Conservation (phyloP, 2,888 invertebrate genomes). For the Phaonia tiefii region DNA sequence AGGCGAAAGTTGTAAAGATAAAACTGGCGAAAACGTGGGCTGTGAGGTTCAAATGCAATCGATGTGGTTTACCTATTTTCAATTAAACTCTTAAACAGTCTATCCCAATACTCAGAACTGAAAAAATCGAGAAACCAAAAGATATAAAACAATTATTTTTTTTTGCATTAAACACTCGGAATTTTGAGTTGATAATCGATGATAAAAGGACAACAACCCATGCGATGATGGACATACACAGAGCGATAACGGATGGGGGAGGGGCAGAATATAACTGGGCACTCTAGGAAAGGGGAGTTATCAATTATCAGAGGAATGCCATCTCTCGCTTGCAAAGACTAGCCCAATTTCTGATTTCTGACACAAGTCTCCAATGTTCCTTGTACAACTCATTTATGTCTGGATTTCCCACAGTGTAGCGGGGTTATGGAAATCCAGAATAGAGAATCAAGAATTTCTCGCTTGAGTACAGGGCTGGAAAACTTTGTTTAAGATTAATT, state of each 20-base stretch:
- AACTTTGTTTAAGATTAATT: constrained; percentile 29
- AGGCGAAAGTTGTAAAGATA: constrained; percentile 40
- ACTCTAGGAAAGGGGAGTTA: too few relatives aligned
- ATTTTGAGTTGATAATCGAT: constrained; percentile 16
- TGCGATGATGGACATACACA: constrained; percentile 11
- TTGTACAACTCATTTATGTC: too few relatives aligned
- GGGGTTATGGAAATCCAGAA: neutral
- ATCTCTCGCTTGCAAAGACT: neutral
- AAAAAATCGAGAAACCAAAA: constrained; percentile 74
- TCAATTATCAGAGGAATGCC: too few relatives aligned
- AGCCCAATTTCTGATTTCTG: neutral
- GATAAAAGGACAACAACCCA: constrained; percentile 2
- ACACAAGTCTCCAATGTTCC: too few relatives aligned
- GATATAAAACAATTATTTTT: constrained; percentile 58
- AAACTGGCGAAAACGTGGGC: constrained; percentile 54
- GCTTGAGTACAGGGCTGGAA: constrained; percentile 40
- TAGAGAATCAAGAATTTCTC: constrained; percentile 5
- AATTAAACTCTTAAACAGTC: constrained; percentile 81
- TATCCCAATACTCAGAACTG: constrained; percentile 82
- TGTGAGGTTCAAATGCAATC: constrained; percentile 48
- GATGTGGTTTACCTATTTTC: constrained; percentile 79
- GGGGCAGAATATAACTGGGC: neutral
- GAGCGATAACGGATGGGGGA: neutral
- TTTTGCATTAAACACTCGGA: constrained; percentile 24
- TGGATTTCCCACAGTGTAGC: too few relatives aligned